Conservation (phyloP, 2,888 invertebrate genomes). For the Sussaba pulchella region DNA sequence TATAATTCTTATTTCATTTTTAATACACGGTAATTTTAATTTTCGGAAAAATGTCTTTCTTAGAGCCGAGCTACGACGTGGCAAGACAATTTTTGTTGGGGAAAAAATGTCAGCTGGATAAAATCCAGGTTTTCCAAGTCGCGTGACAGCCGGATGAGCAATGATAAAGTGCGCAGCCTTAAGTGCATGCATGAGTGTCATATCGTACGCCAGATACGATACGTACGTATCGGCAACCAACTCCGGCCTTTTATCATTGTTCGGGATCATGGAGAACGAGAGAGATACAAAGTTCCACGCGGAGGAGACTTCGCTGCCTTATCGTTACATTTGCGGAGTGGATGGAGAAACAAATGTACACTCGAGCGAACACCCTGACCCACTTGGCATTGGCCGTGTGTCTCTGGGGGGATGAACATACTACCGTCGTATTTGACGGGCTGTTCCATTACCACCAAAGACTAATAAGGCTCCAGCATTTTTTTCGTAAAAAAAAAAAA, state of each 20-base stretch:
- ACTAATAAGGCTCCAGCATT: not conserved
- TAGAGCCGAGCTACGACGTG: not conserved
- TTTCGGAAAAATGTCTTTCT: not conserved
- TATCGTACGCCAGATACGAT: not conserved
- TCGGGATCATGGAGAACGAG: not conserved
- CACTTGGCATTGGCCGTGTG: conserved; percentile 70
- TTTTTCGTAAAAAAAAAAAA: not conserved
- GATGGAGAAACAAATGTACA: conserved; percentile 22
- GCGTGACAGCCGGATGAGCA: not conserved
- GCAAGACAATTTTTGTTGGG: not conserved
- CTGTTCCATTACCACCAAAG: conserved; percentile 1
- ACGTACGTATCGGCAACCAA: not conserved
- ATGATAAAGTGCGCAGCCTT: not conserved
- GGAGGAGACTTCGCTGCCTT: conserved; percentile 36
- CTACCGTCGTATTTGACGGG: conserved; percentile 25
- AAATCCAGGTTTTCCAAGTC: not conserved
- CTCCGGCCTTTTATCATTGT: not conserved
- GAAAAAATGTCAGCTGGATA: not conserved
- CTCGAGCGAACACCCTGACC: conserved; percentile 69
- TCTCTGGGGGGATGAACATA: conserved; percentile 57
- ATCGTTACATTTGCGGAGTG: conserved; percentile 50
- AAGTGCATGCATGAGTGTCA: conserved; percentile 1
- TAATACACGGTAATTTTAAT: not conserved
- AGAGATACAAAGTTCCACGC: not conserved
- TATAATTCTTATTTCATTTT: not conserved